phyloP scores from a whole-genome alignment of 2,113 vertebrate genomes.

The Himantopus leucocephalus region DNA sequence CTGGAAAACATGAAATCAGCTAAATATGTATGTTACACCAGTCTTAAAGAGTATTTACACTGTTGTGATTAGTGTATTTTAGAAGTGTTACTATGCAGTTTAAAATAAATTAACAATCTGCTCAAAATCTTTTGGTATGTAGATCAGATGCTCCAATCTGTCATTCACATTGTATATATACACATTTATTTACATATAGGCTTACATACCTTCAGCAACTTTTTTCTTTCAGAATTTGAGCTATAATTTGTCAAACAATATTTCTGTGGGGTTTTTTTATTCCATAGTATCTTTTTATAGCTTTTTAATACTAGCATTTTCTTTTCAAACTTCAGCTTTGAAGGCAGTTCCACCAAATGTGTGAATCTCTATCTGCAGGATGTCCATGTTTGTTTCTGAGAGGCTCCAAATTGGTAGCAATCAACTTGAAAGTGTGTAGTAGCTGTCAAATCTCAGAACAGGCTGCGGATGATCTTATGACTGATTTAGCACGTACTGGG shows the following conservation, averaged over 20 bases:
- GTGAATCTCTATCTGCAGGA: conserved; percentile 49
- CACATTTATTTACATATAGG: conserved; percentile 27
- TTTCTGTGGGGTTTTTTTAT: neutral
- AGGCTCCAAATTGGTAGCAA: conserved; percentile 38
- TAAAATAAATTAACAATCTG: conserved; percentile 69
- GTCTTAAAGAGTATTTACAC: conserved; percentile 24
- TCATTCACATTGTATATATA: conserved; percentile 35
- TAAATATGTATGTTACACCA: conserved; percentile 10
- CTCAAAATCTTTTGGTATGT: conserved; percentile 36
- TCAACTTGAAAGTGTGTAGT: conserved; percentile 27
- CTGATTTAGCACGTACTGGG: neutral
- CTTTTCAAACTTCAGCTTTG: conserved; percentile 32
- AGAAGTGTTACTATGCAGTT: conserved; percentile 59
- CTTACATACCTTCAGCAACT: conserved; percentile 15
- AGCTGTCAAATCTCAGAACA: conserved; percentile 46
- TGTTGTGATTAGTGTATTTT: conserved; percentile 63
- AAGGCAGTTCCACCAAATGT: conserved; percentile 37
- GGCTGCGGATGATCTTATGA: conserved; percentile 34
- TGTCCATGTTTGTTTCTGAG: conserved; percentile 56
- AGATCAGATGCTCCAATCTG: conserved; percentile 48
- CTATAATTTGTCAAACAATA: conserved; percentile 20
- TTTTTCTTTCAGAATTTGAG: conserved; percentile 14
- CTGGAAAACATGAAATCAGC: neutral
- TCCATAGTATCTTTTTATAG: conserved; percentile 16
- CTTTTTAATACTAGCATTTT: conserved; percentile 17